phyloP scores from a whole-genome alignment of 2,797 vertebrate species.

The Dromococcyx pavoninus region DNA sequence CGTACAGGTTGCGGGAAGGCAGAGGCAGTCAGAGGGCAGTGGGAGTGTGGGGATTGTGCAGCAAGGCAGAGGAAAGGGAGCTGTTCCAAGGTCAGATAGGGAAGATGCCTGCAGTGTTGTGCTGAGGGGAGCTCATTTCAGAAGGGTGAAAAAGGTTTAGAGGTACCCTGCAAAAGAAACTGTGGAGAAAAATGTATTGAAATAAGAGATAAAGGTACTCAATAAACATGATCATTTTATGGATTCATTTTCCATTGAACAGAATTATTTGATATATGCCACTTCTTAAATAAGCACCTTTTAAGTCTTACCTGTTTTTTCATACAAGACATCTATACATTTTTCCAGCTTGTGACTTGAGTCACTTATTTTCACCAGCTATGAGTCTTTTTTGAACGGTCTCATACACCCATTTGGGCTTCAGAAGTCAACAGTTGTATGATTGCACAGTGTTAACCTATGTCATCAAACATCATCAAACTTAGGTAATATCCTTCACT shows the following conservation, averaged over 20 bases:
- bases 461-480: background rate
- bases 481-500: background rate
- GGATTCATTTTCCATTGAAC: background rate
- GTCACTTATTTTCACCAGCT: background rate
- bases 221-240: background rate
- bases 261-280: background rate
- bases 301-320: background rate
- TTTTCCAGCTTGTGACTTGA: background rate
- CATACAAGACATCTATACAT: background rate
- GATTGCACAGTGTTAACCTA: background rate
- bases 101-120: no score
- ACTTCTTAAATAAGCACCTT: background rate
- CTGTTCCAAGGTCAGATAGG: no score
- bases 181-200: background rate
- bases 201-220: background rate
- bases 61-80: no score
- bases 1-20: no score
- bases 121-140: no score
- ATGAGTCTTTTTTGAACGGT: background rate
- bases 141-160: background rate
- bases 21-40: no score
- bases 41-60: no score
- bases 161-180: background rate
- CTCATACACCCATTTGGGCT: background rate
- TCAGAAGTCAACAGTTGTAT: background rate